These are phyloP conservation scores for Menura novaehollandiae DNA, from an alignment of 2,113 vertebrate genomes.

Conservation along the genomic window DNA sequence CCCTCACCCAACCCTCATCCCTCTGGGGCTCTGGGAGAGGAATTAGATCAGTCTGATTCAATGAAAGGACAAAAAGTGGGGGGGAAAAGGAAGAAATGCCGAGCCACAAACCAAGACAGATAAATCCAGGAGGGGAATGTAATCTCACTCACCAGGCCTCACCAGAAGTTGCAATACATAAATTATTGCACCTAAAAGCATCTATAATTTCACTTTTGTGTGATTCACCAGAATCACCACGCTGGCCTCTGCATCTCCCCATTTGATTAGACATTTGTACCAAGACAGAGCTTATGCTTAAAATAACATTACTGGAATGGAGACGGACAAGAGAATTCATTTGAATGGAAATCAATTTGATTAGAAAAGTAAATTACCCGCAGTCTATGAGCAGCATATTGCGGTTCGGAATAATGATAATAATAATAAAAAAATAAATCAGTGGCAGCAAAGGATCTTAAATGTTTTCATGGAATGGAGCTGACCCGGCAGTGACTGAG, in stretches of 20 bases:
- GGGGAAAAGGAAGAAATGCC: background rate
- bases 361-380: conserved; percentile 55
- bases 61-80: background rate
- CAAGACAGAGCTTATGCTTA: conserved; percentile 12
- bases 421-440: background rate
- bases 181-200: conserved; percentile 51
- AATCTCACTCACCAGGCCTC: background rate
- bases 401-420: background rate
- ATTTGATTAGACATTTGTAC: conserved; percentile 46
- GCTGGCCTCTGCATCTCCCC: conserved; percentile 34
- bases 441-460: background rate
- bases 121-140: background rate
- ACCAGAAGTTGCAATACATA: background rate
- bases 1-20: background rate
- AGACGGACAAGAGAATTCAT: conserved; percentile 45
- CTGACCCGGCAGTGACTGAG: background rate
- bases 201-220: conserved; percentile 26
- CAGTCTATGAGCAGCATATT: conserved; percentile 14
- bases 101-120: background rate
- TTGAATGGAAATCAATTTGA: conserved; percentile 66
- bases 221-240: conserved; percentile 3
- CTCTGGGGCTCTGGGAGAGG: background rate
- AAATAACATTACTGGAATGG: conserved; percentile 67
- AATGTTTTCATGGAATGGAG: background rate
- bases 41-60: background rate